Conservation (phyloP, 2,113 vertebrate species). For the Prochilodus magdalenae region DNA sequence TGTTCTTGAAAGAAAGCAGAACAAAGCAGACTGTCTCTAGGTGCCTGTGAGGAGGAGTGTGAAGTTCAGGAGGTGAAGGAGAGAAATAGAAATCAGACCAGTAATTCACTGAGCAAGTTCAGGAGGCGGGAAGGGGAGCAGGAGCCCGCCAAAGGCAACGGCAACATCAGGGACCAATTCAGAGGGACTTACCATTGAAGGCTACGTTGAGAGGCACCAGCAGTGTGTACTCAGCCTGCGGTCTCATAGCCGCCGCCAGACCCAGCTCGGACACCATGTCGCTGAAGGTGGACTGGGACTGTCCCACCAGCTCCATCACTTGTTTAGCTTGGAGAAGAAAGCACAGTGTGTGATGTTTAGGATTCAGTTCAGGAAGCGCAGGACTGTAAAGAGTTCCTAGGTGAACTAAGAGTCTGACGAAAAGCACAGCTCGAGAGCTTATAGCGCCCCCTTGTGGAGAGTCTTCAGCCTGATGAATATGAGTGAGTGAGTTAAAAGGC, state of each 20-base stretch:
- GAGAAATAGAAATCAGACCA: not conserved
- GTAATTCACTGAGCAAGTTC: not conserved
- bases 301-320: constrained; percentile 88
- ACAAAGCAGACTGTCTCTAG: too few relatives aligned
- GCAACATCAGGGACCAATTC: not conserved
- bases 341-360: not conserved
- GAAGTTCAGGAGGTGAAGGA: not conserved
- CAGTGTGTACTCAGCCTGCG: constrained; percentile 87
- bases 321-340: constrained; percentile 86
- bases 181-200: constrained; percentile 84
- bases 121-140: not conserved
- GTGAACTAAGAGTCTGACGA: not conserved
- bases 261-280: constrained; percentile 90
- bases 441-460: too few relatives aligned
- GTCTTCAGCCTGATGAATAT: too few relatives aligned
- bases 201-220: constrained; percentile 87
- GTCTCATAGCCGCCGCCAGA: constrained; percentile 79
- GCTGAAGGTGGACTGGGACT: constrained; percentile 85
- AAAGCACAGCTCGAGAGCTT: too few relatives aligned
- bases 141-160: too few relatives aligned
- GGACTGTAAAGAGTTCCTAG: not conserved
- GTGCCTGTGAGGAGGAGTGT: not conserved
- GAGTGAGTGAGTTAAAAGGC: too few relatives aligned
- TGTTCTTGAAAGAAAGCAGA: not conserved
- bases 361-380: not conserved